Evolutionary conservation across 2,888 invertebrate genomes (phyloP).

Genomic region (Lacanobia wlatinum): DNA sequence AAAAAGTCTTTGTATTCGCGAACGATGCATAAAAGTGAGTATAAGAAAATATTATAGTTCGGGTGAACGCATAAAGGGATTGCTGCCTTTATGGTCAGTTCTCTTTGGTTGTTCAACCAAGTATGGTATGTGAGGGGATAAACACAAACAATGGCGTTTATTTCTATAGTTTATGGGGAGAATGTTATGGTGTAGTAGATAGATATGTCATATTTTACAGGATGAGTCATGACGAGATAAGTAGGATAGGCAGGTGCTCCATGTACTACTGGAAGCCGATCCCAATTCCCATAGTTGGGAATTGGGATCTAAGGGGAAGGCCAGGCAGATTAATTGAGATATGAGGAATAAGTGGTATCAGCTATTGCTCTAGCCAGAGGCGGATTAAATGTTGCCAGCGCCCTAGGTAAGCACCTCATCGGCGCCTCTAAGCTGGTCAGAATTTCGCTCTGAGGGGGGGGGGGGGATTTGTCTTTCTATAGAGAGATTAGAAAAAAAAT

Average conservation of each 20-base stretch:
- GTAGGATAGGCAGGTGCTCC: no score
- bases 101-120: conserved; percentile 28
- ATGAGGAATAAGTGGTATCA: background rate
- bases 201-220: background rate
- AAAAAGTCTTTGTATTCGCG: conserved; percentile 65
- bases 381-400: no score
- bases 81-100: conserved; percentile 48
- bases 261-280: background rate
- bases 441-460: no score
- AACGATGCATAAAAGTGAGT: conserved; percentile 63
- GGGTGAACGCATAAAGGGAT: conserved; percentile 61
- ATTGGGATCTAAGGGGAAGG: no score
- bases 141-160: conserved; percentile 56
- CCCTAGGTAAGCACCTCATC: no score
- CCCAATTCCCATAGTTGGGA: background rate
- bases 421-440: no score
- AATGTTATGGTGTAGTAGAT: conserved; percentile 6
- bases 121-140: conserved; percentile 38
- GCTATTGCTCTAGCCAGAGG: no score
- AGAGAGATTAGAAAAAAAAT: no score
- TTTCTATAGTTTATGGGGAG: conserved; percentile 32
- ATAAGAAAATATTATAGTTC: conserved; percentile 65
- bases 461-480: no score
- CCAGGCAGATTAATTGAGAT: background rate
- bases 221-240: background rate